phyloP scores from a whole-genome alignment of 2,797 vertebrate genomes.

The Polyboroides typus region DNA sequence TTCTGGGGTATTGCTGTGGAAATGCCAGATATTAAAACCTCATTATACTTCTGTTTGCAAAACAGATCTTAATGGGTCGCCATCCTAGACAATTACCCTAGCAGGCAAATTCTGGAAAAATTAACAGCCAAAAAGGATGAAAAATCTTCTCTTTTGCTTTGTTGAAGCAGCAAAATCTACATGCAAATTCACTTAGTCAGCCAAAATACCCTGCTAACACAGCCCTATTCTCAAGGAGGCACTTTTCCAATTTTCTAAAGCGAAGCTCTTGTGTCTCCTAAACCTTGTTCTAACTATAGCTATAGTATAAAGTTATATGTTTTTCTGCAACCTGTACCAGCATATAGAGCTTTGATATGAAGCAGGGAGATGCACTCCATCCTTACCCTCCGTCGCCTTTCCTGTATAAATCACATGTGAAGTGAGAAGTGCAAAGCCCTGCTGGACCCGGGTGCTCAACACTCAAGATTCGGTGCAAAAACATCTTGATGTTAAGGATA shows the following conservation, averaged over 20 bases:
- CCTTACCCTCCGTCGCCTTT: fast-evolving
- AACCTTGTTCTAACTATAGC: background rate
- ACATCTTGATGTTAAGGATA: background rate
- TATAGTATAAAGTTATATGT: background rate
- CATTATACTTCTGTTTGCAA: conserved; percentile 45
- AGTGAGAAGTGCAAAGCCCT: background rate
- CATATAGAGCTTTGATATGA: background rate
- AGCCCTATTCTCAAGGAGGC: background rate
- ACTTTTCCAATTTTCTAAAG: background rate
- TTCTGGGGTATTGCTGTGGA: conserved; percentile 28
- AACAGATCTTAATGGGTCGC: background rate
- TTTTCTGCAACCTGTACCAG: background rate
- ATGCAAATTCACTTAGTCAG: background rate
- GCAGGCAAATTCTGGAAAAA: conserved; percentile 36
- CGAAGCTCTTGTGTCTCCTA: background rate
- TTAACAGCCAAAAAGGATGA: background rate
- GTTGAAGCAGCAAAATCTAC: conserved; percentile 17
- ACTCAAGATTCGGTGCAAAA: background rate
- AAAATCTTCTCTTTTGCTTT: conserved; percentile 7
- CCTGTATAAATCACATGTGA: background rate
- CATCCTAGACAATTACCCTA: background rate
- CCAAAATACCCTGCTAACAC: background rate
- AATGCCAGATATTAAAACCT: conserved; percentile 48
- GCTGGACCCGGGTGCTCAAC: fast-evolving
- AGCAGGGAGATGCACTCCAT: background rate